A percentile compares a stretch with the other conserved stretches of the same genome.
phyloP scores from a whole-genome alignment of 2,888 invertebrate species.

The Pandemis heparana region DNA sequence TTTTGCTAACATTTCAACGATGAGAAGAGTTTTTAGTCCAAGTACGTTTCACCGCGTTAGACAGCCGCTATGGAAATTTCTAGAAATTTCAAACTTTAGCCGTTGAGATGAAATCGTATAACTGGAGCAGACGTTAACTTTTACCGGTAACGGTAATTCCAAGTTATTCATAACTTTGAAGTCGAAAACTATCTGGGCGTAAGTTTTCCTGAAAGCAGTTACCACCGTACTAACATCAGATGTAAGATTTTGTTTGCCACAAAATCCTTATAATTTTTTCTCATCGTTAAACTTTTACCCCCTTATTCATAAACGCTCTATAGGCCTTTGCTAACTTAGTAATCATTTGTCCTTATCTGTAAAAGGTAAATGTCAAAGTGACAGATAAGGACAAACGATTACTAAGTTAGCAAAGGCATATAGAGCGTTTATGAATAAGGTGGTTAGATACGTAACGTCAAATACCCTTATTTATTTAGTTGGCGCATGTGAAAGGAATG shows the following conservation, averaged over 20 bases:
- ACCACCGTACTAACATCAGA: constrained; percentile 20
- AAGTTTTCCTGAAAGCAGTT: constrained; percentile 35
- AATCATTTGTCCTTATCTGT: too few species aligned
- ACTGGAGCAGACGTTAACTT: constrained; percentile 32
- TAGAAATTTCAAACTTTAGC: constrained; percentile 21
- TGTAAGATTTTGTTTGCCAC: constrained; percentile 16
- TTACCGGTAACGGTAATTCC: constrained; percentile 40
- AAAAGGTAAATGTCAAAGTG: too few species aligned
- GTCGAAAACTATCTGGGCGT: constrained; percentile 36
- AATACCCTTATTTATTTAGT: too few species aligned
- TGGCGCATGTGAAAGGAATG: too few species aligned
- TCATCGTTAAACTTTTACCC: too few species aligned
- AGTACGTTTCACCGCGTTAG: constrained; percentile 2
- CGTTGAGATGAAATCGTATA: constrained; percentile 36
- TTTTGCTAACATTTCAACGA: background rate
- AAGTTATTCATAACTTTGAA: constrained; percentile 43
- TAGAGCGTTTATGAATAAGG: too few species aligned
- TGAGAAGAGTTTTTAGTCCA: background rate
- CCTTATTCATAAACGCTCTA: too few species aligned
- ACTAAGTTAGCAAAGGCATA: too few species aligned
- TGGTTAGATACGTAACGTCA: too few species aligned
- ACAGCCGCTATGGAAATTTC: constrained; percentile 4
- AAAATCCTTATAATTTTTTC: background rate
- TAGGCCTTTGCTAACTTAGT: too few species aligned
- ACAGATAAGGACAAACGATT: too few species aligned